Percentiles rank a stretch among this genome's conserved stretches.
Conservation (phyloP, 2,113 vertebrate genomes). For the Oreocharis arfaki region DNA sequence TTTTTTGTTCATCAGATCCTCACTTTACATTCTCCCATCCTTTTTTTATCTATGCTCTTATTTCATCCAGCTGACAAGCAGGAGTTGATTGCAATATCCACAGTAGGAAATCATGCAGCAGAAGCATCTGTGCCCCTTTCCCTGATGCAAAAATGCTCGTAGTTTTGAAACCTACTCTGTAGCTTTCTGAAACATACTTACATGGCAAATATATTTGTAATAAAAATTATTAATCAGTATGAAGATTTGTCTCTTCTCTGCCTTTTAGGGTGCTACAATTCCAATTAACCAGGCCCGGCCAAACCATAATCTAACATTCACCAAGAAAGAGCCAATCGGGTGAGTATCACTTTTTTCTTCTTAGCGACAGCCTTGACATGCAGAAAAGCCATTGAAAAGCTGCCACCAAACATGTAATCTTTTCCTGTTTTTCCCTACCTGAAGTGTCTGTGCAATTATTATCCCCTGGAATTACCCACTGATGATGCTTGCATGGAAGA, state of each 20-base stretch:
- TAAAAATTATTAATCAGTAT: background rate
- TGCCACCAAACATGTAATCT: background rate
- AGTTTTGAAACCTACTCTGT: background rate
- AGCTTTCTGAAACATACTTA: background rate
- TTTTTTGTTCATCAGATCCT: background rate
- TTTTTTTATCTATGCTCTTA: background rate
- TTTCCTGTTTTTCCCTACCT: background rate
- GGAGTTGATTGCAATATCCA: background rate
- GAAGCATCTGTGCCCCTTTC: background rate
- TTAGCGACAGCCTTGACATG: background rate
- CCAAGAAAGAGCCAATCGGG: slow-evolving; percentile 84
- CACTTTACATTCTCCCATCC: background rate
- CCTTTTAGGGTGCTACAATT: slow-evolving; percentile 79
- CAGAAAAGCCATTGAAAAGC: background rate
- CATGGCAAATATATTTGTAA: background rate
- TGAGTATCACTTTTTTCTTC: slow-evolving; percentile 36
- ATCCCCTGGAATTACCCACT: slow-evolving; percentile 86
- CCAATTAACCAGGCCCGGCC: slow-evolving; percentile 84
- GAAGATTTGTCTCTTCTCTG: background rate
- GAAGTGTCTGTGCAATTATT: slow-evolving; percentile 81
- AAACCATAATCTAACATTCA: slow-evolving; percentile 82
- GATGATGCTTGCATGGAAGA: slow-evolving; percentile 88
- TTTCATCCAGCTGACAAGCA: background rate
- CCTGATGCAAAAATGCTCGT: background rate
- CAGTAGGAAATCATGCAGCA: background rate